Percentiles rank a stretch among this genome's conserved stretches.
These are phyloP conservation scores for Pterois miles DNA, from an alignment of 2,797 vertebrate species.

Conservation along the genomic window DNA sequence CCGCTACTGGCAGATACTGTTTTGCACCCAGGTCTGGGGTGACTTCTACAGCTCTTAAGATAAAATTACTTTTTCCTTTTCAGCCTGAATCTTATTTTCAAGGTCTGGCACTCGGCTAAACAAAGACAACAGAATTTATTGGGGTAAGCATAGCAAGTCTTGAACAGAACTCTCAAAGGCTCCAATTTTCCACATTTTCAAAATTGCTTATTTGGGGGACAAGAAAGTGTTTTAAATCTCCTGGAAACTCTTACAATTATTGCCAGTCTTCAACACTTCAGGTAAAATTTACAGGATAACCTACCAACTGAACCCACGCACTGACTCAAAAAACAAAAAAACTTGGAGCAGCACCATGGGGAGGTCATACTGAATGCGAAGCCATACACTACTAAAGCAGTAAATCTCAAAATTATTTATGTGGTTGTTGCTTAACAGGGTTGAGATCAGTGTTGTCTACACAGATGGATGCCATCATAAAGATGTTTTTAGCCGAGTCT, in stretches of 20 bases:
- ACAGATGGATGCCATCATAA: constrained; percentile 18
- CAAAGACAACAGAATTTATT: background rate
- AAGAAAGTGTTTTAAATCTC: constrained; percentile 6
- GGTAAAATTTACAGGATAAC: background rate
- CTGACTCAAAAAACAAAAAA: background rate
- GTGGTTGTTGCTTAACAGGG: background rate
- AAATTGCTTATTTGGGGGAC: background rate
- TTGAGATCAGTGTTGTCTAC: background rate
- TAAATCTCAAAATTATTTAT: constrained; percentile 9
- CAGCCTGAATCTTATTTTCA: background rate
- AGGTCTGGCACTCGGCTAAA: background rate
- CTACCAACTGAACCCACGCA: background rate
- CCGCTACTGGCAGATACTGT: background rate
- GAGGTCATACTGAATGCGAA: background rate
- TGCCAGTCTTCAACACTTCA: background rate
- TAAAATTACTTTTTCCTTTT: constrained; percentile 8
- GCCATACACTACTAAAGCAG: background rate
- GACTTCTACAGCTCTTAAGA: background rate
- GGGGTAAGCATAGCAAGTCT: background rate
- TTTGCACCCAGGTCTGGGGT: background rate
- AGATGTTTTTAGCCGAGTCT: background rate
- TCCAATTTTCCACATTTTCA: background rate
- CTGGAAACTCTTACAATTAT: background rate
- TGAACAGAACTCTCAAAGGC: background rate
- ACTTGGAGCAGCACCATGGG: background rate